Evolutionary conservation across 1,140 invertebrate species (phyloP).

Genomic region (Caenorhabditis latens): DNA sequence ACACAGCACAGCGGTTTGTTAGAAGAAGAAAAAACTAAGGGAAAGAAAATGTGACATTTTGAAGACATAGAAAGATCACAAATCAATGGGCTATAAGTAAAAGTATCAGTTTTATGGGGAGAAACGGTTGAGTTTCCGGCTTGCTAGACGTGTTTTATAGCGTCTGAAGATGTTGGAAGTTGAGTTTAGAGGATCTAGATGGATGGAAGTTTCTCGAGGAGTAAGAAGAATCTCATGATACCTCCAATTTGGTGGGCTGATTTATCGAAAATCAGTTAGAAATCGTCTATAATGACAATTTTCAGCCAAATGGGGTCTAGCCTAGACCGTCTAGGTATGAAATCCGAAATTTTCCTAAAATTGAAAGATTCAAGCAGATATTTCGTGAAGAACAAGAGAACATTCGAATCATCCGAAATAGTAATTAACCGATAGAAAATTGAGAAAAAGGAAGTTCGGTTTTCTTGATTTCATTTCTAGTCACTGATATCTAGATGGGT

Average conservation of each 20-base stretch:
- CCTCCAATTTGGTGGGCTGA: too few species aligned
- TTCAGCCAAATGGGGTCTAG: too few species aligned
- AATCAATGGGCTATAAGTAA: slow-evolving; percentile 9
- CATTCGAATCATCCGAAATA: too few species aligned
- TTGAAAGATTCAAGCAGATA: neutral
- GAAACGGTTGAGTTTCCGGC: neutral
- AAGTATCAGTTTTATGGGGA: too few species aligned
- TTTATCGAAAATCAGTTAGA: too few species aligned
- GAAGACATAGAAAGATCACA: slow-evolving; percentile 33
- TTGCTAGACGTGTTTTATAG: neutral
- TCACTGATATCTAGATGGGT: slow-evolving; percentile 3
- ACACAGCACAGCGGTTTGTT: slow-evolving; percentile 33
- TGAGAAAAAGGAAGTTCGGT: neutral
- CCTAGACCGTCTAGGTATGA: too few species aligned
- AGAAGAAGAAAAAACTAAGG: slow-evolving; percentile 5
- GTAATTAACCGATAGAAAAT: neutral
- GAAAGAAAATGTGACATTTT: slow-evolving; percentile 34
- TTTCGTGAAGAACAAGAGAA: neutral
- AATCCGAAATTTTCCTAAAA: too few species aligned
- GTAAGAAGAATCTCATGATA: too few species aligned
- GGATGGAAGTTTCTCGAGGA: too few species aligned
- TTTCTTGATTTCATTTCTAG: neutral
- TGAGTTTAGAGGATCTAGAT: too few species aligned
- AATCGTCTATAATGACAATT: too few species aligned
- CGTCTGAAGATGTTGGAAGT: too few species aligned